Evolutionary conservation across 1,140 invertebrate genomes (phyloP).

Genomic region (Zaprionus vittiger): DNA sequence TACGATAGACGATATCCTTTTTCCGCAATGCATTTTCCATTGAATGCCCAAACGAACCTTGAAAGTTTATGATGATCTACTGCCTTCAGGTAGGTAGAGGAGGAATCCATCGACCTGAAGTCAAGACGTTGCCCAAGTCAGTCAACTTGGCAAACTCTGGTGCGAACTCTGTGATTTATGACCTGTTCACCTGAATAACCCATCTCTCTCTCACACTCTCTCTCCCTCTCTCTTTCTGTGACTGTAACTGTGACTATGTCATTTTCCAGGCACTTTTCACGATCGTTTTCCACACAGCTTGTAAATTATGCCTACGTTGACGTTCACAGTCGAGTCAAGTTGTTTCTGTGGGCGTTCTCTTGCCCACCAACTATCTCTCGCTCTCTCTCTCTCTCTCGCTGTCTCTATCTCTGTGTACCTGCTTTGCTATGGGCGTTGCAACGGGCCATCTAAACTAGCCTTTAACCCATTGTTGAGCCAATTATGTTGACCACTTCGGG

Average conservation of each 20-base stretch:
- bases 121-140: constrained; percentile 71
- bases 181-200: constrained; percentile 66
- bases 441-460: constrained; percentile 37
- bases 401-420: background rate
- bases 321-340: constrained; percentile 69
- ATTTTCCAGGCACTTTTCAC: constrained; percentile 49
- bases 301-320: constrained; percentile 74
- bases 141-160: constrained; percentile 60
- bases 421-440: constrained; percentile 49
- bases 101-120: constrained; percentile 20
- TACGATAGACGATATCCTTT: constrained; percentile 49
- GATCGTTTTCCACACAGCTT: constrained; percentile 43
- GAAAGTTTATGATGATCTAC: constrained; percentile 58
- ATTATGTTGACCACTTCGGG: constrained; percentile 74
- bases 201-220: background rate
- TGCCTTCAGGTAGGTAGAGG: background rate
- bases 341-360: constrained; percentile 78
- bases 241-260: constrained; percentile 49
- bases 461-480: constrained; percentile 77
- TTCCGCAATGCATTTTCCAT: constrained; percentile 77
- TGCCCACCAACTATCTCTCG: constrained; percentile 1
- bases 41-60: constrained; percentile 62
- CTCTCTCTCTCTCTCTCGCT: background rate
- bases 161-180: constrained; percentile 64
- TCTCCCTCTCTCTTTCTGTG: background rate